Evolutionary conservation across 1,140 invertebrate genomes (phyloP).

Genomic region (Geopemphigus sp.): DNA sequence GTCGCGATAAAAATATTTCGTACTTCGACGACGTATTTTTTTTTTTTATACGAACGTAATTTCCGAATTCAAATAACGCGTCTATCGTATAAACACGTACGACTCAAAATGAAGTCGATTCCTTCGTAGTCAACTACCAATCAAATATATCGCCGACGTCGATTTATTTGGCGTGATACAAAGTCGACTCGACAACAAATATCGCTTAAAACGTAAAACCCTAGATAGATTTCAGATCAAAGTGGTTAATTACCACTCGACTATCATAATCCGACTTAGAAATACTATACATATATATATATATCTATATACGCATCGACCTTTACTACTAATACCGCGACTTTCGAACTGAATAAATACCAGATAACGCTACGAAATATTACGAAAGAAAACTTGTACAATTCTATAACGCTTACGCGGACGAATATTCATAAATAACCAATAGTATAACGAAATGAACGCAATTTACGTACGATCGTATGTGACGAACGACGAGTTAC

Average conservation of each 20-base stretch:
- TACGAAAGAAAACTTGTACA: too few relatives aligned
- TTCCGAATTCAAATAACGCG: neutral
- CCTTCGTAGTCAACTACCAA: neutral
- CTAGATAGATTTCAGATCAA: constrained; percentile 4
- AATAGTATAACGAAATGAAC: too few relatives aligned
- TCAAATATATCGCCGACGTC: neutral
- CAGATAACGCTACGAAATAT: neutral
- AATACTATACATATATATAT: too few relatives aligned
- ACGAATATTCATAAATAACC: too few relatives aligned
- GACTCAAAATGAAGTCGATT: neutral
- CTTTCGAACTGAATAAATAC: neutral
- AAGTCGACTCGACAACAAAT: neutral
- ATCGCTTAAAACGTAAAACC: neutral
- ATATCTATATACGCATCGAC: too few relatives aligned
- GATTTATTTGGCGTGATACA: neutral
- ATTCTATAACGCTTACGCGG: too few relatives aligned
- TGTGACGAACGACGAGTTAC: too few relatives aligned
- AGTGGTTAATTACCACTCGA: neutral
- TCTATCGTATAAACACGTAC: neutral
- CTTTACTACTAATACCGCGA: neutral
- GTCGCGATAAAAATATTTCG: too few relatives aligned
- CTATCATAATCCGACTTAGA: neutral
- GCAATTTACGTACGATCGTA: too few relatives aligned
- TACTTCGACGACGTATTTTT: too few relatives aligned
- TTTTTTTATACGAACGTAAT: neutral